Conservation (phyloP, 1,140 invertebrate genomes). For the Danaus plexippus region DNA sequence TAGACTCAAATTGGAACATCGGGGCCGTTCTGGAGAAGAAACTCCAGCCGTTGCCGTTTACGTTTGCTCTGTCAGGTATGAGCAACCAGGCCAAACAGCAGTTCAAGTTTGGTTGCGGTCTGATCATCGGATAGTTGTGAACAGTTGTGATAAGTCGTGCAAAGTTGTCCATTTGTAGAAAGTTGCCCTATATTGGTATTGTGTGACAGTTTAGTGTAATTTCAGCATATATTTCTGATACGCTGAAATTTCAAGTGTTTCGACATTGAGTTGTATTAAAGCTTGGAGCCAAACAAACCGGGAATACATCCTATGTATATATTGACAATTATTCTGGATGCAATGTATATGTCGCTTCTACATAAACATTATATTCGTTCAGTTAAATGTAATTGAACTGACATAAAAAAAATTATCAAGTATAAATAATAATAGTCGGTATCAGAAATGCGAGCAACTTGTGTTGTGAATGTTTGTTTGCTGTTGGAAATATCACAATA, state of each 20-base stretch:
- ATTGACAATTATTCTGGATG: too few species aligned
- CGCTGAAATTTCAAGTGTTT: not conserved
- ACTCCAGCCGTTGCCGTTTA: slow-evolving; percentile 92
- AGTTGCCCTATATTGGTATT: slow-evolving; percentile 15
- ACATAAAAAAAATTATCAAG: too few species aligned
- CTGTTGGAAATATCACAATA: slow-evolving; percentile 5
- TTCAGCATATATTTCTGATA: not conserved
- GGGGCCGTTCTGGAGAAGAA: slow-evolving; percentile 96
- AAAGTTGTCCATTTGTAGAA: slow-evolving; percentile 32
- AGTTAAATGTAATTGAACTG: too few species aligned
- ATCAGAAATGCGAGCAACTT: too few species aligned
- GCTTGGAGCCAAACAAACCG: too few species aligned
- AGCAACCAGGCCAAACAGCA: slow-evolving; percentile 93
- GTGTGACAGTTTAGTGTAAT: slow-evolving; percentile 5
- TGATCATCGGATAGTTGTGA: slow-evolving; percentile 83
- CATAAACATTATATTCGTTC: too few species aligned
- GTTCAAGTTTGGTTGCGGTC: slow-evolving; percentile 88
- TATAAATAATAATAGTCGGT: too few species aligned
- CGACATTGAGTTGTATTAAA: too few species aligned
- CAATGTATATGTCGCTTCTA: too few species aligned
- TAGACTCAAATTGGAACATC: slow-evolving; percentile 97
- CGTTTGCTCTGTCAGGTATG: slow-evolving; percentile 92
- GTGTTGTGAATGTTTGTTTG: slow-evolving; percentile 15
- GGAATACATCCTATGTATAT: too few species aligned
- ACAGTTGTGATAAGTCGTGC: slow-evolving; percentile 28